These are phyloP conservation scores for Junco hyemalis DNA, from an alignment of 2,113 vertebrate species.

Conservation along the genomic window DNA sequence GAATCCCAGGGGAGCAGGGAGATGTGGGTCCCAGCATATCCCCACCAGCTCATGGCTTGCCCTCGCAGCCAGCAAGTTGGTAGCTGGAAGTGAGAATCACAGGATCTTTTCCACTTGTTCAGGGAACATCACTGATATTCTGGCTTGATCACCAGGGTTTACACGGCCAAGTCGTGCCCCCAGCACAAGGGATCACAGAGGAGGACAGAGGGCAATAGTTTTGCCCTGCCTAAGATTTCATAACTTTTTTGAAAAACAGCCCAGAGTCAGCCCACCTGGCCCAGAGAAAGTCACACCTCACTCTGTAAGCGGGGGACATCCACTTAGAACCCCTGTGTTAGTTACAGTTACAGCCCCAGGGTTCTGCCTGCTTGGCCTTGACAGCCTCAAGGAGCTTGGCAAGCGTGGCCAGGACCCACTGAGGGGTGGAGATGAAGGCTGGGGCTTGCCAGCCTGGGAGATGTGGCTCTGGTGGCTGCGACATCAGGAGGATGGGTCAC, in stretches of 20 bases:
- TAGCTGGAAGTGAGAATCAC: not conserved
- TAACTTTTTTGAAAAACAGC: not conserved
- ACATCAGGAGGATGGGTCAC: not conserved
- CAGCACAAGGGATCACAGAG: not conserved
- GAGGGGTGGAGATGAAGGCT: not conserved
- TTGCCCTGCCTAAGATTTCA: not conserved
- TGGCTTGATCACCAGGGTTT: not conserved
- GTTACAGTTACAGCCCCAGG: not conserved
- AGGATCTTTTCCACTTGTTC: not conserved
- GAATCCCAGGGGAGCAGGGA: too few species aligned
- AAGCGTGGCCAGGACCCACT: not conserved
- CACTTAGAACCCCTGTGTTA: not conserved
- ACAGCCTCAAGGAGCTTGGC: not conserved
- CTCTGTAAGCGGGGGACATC: not conserved
- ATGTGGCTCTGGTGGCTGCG: fast-evolving
- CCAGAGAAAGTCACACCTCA: not conserved
- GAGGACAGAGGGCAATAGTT: not conserved
- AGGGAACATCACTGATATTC: not conserved
- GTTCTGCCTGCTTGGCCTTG: fast-evolving
- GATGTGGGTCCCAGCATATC: too few species aligned
- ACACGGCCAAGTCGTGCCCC: fast-evolving
- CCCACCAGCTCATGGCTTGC: not conserved
- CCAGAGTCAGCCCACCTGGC: not conserved
- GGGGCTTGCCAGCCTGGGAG: not conserved
- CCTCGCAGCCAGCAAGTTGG: not conserved